Evolutionary conservation across 2,797 vertebrate species (phyloP).

Genomic region (Enteromius thamalakanensis): DNA sequence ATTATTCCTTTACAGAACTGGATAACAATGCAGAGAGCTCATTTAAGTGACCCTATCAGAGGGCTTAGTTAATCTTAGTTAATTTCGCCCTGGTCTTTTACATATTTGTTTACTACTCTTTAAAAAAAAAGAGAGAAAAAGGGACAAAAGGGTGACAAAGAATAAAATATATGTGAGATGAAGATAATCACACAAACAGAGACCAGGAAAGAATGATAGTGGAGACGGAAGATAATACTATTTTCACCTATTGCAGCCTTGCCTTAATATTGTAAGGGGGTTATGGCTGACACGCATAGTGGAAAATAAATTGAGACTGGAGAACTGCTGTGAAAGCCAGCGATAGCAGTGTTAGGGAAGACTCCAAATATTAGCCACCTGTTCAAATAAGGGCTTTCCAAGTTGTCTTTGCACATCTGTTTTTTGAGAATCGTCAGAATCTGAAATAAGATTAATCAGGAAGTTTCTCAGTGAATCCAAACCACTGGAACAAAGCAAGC

Average conservation of each 20-base stretch:
- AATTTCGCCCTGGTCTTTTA: constrained; percentile 35
- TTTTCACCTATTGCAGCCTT: constrained; percentile 38
- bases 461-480: constrained; percentile 9
- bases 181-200: constrained; percentile 38
- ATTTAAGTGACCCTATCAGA: background rate
- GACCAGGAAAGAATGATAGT: constrained; percentile 13
- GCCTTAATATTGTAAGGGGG: constrained; percentile 11
- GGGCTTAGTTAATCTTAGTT: background rate
- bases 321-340: constrained; percentile 1
- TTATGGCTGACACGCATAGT: constrained; percentile 32
- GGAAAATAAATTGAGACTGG: constrained; percentile 28
- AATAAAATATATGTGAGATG: constrained; percentile 45
- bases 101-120: background rate
- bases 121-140: background rate
- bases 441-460: constrained; percentile 2
- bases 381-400: constrained; percentile 2
- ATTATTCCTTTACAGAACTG: background rate
- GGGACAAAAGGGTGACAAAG: background rate
- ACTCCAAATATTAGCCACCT: constrained; percentile 37
- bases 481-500: background rate
- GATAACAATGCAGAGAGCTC: background rate
- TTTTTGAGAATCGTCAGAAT: constrained; percentile 1
- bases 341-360: background rate
- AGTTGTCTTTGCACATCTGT: constrained; percentile 16
- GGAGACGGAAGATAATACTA: constrained; percentile 29